Evolutionary conservation across 2,797 vertebrate genomes (phyloP), one percentile per base, ranked within the genome.

Genomic region (Falco biarmicus): DNA sequence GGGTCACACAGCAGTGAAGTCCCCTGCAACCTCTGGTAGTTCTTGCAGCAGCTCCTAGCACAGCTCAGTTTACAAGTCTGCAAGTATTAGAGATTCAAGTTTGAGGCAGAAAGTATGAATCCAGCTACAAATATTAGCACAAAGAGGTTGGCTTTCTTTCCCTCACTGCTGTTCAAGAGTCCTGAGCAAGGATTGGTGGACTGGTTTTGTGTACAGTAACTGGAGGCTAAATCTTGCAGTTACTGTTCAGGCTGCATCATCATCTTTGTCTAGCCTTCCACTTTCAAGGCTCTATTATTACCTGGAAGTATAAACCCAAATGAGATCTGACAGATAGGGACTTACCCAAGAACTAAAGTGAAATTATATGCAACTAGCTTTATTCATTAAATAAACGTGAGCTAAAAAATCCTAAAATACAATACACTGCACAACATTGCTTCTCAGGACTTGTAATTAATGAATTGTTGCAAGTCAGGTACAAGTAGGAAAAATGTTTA

Each of bases 221-320:
- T 31, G 39, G 51, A 80, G 54, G 69, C 32, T 78, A 81, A 68
- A 43, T 57, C 39, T 65, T 54, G 51, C 51, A 64, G 39, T 45
- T 64, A 22, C 43, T 84, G 6, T 84, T 93, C 68, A 95, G 78
- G 29, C 34, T 85, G 50, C n/a, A 91, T 86, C 63, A 90, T n/a
- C 79, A 31, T 87, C 78, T 75, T 92, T 84, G 73, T 73, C 61
- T 47, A 74, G 47, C 43, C 37, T 74, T 56, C 47, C 41, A 59
- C 77, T 91, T 85, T 39, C 60, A 94, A 50, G 68, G 48, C 61
- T 91, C 63, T 89, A 3, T 85, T 89, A 57, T 57, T 77, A 79
- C 47, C 29, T 87, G 43, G 19, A 81, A 71, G 37, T 61, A 61
- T n/a, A 73, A 89, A 63, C 18, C 48, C 24, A 77, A 41, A 74